Evolutionary conservation across 2,888 invertebrate genomes (phyloP), one percentile per base, ranked within the genome.

Genomic region (Disparrhopalites patrizii): DNA sequence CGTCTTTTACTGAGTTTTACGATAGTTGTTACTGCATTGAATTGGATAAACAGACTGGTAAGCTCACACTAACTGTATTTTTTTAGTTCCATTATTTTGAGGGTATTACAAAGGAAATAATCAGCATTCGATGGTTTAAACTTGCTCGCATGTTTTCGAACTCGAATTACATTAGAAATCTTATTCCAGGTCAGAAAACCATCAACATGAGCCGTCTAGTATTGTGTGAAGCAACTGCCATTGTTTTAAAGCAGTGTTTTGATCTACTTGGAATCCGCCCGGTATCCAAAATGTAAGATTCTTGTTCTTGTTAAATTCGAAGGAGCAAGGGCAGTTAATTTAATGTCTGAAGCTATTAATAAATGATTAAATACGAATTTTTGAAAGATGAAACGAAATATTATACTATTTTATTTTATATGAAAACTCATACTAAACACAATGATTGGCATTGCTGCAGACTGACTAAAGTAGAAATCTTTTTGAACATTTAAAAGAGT

Each of bases 21-120:
- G 96, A 97, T 78, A 87, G 84, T 76, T 99, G 99, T 80, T 99
- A 98, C 78, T 98, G 98, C 78, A 88, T 99, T 58, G 94, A 97
- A 79, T 96, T 93, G 79, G 89, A 96, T 79, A 77, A 78, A 54
- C 83, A 86, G 69, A 82, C 80, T 67, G 82, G 83, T 80, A 72
- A 73, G 66, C 33, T 13, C 31, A 20, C 8, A 18, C 13, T 50
- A n/a, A 50, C 8, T 36, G 36, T 13, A 36, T 10, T 36, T n/a
- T n/a, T n/a, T n/a, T n/a, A n/a, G n/a, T n/a, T n/a, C n/a, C n/a
- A n/a, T n/a, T n/a, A n/a, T n/a, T n/a, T n/a, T n/a, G n/a, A n/a
- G n/a, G n/a, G n/a, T n/a, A n/a, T n/a, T n/a, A n/a, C n/a, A n/a
- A n/a, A n/a, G n/a, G n/a, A n/a, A n/a, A n/a, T n/a, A n/a, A n/a